Base-by-base conservation (phyloP, 2,888 invertebrate genomes). In the Cordilura impudica region DNA sequence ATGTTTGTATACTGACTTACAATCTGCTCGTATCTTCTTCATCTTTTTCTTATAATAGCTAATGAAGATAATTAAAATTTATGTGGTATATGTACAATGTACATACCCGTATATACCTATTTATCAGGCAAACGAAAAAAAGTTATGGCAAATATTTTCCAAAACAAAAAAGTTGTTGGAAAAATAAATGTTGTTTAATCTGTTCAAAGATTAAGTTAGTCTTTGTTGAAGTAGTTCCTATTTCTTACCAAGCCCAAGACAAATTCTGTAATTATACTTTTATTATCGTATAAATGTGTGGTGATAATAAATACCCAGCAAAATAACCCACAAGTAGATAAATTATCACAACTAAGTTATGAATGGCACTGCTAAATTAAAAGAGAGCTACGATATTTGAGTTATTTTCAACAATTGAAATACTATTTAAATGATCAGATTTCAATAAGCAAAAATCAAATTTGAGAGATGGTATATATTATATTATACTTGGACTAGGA, bases 1-100 rank as follows among this genome's bases (percentile, higher is more conserved):
- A 61, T 21, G 16, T 14, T 21, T 4, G 23, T n/a, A 18, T 14
- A 18, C 14, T 14, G 8, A 29, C 61, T 14, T 35, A 21, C 63
- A 7, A 21, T 45, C 43, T 35, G 43, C 12, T 18, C 29, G 47
- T 47, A 19, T 63, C 51, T 53, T 53, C n/a, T 19, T 49, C 5
- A 14, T 21, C 10, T 16, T 19, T 58, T 65, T 67, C 8, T 26
- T 39, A 49, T 69, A 69, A 69, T 69, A 47, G 69, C 69, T 69
- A 58, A 69, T 69, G 58, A 69, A 69, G 69, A 69, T 69, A 69
- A 69, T 58, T 69, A 69, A 69, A 69, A 58, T 69, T 69, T 69
- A 47, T 54, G 69, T 58, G 56, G 58, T 47, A 58, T 67, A 67
- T 67, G n/a, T n/a, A n/a, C n/a, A n/a, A n/a, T n/a, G n/a, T n/a